phyloP scores from a whole-genome alignment of 2,888 invertebrate species.

The Fragum sueziense region DNA sequence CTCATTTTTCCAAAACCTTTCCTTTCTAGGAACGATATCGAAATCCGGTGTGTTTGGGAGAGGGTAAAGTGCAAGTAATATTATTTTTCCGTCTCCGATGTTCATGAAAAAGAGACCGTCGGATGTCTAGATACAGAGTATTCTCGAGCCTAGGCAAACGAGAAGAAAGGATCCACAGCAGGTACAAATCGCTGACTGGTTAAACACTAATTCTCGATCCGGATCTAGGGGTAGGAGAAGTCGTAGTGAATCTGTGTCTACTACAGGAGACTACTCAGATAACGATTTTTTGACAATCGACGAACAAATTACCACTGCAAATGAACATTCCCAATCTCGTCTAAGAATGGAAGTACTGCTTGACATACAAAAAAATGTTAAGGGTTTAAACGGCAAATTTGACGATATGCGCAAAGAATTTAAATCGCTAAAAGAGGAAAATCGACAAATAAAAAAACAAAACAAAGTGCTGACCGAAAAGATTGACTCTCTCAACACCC shows the following conservation, averaged over 20 bases:
- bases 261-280: background rate
- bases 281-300: background rate
- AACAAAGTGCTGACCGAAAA: background rate
- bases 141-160: background rate
- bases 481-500: background rate
- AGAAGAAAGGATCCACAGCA: background rate
- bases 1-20: too few species aligned
- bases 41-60: too few species aligned
- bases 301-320: background rate
- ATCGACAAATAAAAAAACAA: background rate
- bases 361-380: background rate
- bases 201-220: background rate
- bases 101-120: too few species aligned
- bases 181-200: background rate
- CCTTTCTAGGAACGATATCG: too few species aligned
- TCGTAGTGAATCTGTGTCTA: background rate
- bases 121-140: too few species aligned
- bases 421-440: background rate
- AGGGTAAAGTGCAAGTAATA: too few species aligned
- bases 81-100: too few species aligned
- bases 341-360: background rate
- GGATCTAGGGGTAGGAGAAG: too few species aligned
- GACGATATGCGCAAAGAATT: background rate
- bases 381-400: background rate
- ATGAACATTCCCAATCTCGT: background rate